Percentiles rank a stretch among this genome's conserved stretches.
These are phyloP conservation scores for Aptenodytes forsteri DNA, from an alignment of 2,113 vertebrate species.

Conservation along the genomic window DNA sequence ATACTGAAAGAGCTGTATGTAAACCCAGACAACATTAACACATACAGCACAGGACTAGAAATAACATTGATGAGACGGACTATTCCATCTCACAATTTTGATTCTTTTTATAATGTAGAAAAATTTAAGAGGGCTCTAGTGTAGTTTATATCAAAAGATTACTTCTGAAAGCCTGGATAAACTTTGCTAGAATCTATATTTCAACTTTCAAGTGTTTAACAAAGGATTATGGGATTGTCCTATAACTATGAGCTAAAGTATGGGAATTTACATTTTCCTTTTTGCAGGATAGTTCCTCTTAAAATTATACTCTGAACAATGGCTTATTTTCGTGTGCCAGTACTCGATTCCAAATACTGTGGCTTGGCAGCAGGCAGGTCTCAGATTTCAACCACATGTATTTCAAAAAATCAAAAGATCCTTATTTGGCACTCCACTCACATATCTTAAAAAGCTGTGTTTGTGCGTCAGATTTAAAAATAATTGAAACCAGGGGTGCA, in stretches of 20 bases:
- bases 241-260: slow-evolving; percentile 52
- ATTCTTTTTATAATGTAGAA: not conserved
- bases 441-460: slow-evolving; percentile 85
- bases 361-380: slow-evolving; percentile 87
- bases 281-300: slow-evolving; percentile 70
- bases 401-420: slow-evolving; percentile 87
- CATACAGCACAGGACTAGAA: not conserved
- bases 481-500: slow-evolving; percentile 82
- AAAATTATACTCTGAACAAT: slow-evolving; percentile 84
- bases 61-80: not conserved
- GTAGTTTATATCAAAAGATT: slow-evolving; percentile 25
- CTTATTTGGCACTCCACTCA: slow-evolving; percentile 81
- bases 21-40: not conserved
- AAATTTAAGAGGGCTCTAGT: not conserved
- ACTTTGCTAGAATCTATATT: slow-evolving; percentile 23
- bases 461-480: slow-evolving; percentile 83
- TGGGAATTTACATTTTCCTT: slow-evolving; percentile 71
- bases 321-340: slow-evolving; percentile 86
- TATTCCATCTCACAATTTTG: not conserved
- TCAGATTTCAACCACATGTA: slow-evolving; percentile 99
- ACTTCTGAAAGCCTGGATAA: slow-evolving; percentile 42
- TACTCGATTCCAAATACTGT: slow-evolving; percentile 82
- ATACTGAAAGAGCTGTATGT: not conserved
- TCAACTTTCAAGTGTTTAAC: slow-evolving; percentile 53
- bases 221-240: slow-evolving; percentile 66